phyloP scores from a whole-genome alignment of 2,113 vertebrate genomes.

The Amphiprion percula region DNA sequence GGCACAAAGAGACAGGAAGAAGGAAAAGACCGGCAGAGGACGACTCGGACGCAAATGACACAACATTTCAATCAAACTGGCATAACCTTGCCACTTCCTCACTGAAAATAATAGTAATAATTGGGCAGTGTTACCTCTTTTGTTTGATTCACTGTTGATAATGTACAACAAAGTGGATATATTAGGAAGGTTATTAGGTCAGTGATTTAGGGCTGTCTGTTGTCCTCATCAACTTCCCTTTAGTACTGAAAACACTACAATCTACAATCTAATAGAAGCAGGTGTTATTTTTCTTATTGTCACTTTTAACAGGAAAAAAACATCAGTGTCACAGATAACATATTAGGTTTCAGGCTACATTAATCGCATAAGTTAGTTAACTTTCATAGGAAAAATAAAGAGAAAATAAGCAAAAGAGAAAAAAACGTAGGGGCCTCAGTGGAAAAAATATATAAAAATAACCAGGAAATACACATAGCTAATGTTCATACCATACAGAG shows the following conservation, averaged over 20 bases:
- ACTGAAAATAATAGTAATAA: conserved; percentile 22
- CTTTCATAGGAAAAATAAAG: no score
- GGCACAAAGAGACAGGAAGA: conserved; percentile 75
- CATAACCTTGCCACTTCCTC: conserved; percentile 54
- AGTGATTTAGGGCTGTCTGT: background rate
- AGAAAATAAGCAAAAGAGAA: no score
- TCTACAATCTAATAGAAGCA: background rate
- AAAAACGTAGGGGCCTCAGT: no score
- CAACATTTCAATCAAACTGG: conserved; percentile 75
- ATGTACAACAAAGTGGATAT: conserved; percentile 42
- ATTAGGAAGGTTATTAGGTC: conserved; percentile 20
- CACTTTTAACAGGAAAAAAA: no score
- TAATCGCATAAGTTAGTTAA: no score
- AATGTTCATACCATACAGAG: no score
- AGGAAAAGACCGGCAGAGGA: conserved; percentile 59
- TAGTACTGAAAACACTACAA: background rate
- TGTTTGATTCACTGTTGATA: conserved; percentile 36
- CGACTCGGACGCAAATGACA: conserved; percentile 63
- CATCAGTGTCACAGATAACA: no score
- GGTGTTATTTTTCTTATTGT: background rate
- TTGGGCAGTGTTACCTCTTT: conserved; percentile 22
- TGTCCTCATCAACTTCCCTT: background rate
- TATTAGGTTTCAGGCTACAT: no score
- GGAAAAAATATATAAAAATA: no score
- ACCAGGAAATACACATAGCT: no score